Evolutionary conservation across 2,888 invertebrate genomes (phyloP), one percentile per base, ranked within the genome.

Genomic region (Rhagonycha fulva): DNA sequence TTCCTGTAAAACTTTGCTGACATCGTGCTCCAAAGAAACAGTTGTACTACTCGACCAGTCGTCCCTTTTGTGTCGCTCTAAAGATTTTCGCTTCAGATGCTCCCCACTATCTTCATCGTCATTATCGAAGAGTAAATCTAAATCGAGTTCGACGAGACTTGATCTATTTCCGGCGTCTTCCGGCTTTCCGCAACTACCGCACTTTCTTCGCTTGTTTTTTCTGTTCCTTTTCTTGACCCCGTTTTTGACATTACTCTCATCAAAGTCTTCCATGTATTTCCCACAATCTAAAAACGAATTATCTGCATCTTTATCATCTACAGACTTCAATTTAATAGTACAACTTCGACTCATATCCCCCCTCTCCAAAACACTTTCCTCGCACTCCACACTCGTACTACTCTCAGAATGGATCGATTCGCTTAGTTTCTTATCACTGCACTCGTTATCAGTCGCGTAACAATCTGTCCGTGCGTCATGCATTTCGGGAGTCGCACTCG

Each of bases 91-190:
- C 66, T 72, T 71, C 68, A 71, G 74, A 14, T 75, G 74, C 47
- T 81, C 81, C 5, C 47, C 47, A 7, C 47, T 47, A 47, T 47
- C 47, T 14, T 84, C 81, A 77, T 84, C 85, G 47, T 86, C 86
- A 84, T 85, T 86, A 76, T 91, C 91, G 85, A 93, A 93, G 70
- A 93, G 87, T 91, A 92, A 92, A 84, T 92, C 91, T 75, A 93
- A 87, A 68, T 92, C 92, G 68, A 91, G 87, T 75, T 87, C 87
- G 12, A 86, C 84, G 62, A 91, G 85, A 83, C 92, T 92, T 62
- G 89, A 87, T 80, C 86, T 84, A 78, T 86, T 85, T 12, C 82
- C 83, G n/a, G 80, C 76, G 3, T 83, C 83, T 63, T 81, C 82
- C 7, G 75, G 63, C 62, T 82, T 81, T 10, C 78, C 77, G 61